Conservation (phyloP, 2,888 invertebrate genomes). For the Myopa tessellatipennis region DNA sequence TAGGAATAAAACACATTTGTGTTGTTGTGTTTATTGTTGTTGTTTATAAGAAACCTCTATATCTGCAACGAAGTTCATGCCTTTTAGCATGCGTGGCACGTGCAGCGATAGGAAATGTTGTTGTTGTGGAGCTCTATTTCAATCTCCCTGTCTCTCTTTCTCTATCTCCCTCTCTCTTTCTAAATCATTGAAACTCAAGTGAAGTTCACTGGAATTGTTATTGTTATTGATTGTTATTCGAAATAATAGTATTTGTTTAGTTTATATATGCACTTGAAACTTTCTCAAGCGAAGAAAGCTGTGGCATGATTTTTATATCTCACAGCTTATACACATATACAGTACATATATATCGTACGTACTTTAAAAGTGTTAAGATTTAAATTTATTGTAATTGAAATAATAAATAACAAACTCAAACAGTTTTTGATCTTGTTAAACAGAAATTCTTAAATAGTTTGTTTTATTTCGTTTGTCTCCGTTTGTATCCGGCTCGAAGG, state of each 20-base stretch:
- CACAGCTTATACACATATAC: too few relatives aligned
- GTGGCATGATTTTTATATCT: too few relatives aligned
- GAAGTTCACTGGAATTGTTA: neutral
- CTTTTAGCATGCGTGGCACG: conserved; percentile 14
- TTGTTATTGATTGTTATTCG: neutral
- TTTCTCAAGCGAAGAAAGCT: neutral
- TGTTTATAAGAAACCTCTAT: neutral
- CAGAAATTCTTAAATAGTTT: too few relatives aligned
- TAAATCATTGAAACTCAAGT: neutral
- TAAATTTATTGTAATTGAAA: too few relatives aligned
- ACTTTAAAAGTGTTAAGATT: too few relatives aligned
- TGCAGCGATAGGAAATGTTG: neutral
- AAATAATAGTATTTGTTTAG: neutral
- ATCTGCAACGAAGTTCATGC: neutral
- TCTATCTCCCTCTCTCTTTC: neutral
- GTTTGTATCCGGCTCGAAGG: too few relatives aligned
- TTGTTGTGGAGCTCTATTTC: neutral
- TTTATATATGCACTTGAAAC: neutral
- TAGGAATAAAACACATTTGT: neutral
- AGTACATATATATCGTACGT: too few relatives aligned
- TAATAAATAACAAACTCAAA: too few relatives aligned
- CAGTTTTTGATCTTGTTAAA: too few relatives aligned
- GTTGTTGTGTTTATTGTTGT: neutral
- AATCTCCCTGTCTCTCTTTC: neutral
- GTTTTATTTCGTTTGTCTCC: too few relatives aligned